Conservation (phyloP, 1,140 invertebrate genomes). For the Brachionus paranguensis region DNA sequence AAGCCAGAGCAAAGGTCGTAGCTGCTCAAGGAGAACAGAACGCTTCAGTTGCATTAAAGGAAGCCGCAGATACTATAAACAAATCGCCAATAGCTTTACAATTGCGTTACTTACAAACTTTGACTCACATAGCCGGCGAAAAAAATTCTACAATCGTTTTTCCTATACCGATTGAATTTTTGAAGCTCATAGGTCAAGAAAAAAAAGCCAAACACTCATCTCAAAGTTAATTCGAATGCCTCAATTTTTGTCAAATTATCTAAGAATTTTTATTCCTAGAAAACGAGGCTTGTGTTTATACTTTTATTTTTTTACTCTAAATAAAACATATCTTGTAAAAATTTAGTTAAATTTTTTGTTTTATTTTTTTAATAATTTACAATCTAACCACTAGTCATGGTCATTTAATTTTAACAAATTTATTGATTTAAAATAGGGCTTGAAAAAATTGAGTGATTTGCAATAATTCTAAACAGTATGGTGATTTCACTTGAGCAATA, state of each 20-base stretch:
- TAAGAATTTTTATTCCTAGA: not conserved
- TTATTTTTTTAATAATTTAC: not conserved
- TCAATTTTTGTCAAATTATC: not conserved
- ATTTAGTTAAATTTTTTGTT: not conserved
- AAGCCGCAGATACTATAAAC: conserved; percentile 39
- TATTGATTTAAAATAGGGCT: not conserved
- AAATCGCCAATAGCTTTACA: conserved; percentile 71
- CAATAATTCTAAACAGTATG: not conserved
- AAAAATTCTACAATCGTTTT: conserved; percentile 98
- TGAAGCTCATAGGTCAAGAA: conserved; percentile 53
- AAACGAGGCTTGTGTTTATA: not conserved
- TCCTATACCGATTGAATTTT: conserved; percentile 82
- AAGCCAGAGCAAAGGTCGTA: conserved; percentile 49
- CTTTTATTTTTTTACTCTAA: not conserved
- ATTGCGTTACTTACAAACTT: conserved; percentile 69
- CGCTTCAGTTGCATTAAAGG: conserved; percentile 40
- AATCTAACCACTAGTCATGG: not conserved
- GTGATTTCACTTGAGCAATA: not conserved
- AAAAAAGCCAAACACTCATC: not conserved
- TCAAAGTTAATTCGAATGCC: not conserved
- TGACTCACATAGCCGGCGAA: conserved; percentile 89
- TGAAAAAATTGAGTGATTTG: too few species aligned
- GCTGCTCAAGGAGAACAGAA: conserved; percentile 41
- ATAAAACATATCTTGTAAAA: not conserved
- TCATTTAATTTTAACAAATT: not conserved